Base-by-base conservation (phyloP, 1,140 invertebrate genomes). In the Pogonognathellus flavescens region DNA sequence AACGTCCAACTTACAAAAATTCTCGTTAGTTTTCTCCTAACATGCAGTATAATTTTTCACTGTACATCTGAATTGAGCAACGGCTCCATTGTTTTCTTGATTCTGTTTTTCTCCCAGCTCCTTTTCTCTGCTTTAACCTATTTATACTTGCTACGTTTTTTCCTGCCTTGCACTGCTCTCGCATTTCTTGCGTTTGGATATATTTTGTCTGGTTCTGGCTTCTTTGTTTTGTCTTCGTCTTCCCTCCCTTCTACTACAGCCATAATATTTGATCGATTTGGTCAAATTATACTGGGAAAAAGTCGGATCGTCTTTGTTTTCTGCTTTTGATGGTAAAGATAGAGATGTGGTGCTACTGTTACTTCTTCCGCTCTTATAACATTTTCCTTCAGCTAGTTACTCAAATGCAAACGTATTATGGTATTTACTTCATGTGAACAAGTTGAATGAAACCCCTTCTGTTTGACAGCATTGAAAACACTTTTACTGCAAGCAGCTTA, bases 211-310 rank as follows among this genome's bases (percentile, higher is more conserved):
- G 62, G 14, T 25, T 66, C 25, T 66, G 62, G 25, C 62, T 66
- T 20, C 25, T 25, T 20, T 66, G 11, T 55, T 55, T 16, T 55
- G 16, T 60, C 5, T 60, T 76, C 41, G 41, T 16, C 70, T 76
- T 76, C 22, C 11, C 22, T 41, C 31, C 70, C 41, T 76, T 76
- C 70, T 18, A 16, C 31, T 49, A 31, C 70, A 76, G 70, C 70
- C 41, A 49, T n/a, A n/a, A n/a, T n/a, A 76, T 31, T 76, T 76
- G 70, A 76, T 76, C 70, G 70, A 76, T 76, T 76, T 76, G 70
- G 41, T 76, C 70, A 76, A 76, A 76, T 76, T 76, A 49, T 76
- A 76, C 70, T 31, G 14, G n/a, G 25, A 49, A 76, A 76, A 76
- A 50, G 70, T 16, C n/a, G 41, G 31, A n/a, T 50, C 70, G 25